Conservation (phyloP, 2,113 vertebrate genomes). For the Paramisgurnus dabryanus region DNA sequence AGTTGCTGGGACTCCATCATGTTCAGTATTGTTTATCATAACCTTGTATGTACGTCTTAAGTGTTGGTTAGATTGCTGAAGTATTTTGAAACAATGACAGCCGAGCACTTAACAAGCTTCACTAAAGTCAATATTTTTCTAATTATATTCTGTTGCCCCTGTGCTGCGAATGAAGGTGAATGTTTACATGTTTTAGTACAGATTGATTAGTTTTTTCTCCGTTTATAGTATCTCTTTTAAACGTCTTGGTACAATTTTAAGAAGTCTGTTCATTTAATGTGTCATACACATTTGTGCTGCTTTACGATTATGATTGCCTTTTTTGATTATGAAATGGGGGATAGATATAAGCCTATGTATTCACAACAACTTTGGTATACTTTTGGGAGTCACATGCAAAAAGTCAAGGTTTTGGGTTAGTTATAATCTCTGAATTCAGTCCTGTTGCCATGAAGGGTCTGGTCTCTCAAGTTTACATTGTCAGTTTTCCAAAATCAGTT, state of each 20-base stretch:
- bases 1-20: constrained; percentile 35
- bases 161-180: constrained; percentile 67
- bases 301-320: constrained; percentile 75
- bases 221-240: constrained; percentile 57
- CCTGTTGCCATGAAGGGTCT: constrained; percentile 9
- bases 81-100: constrained; percentile 52
- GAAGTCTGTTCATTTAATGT: constrained; percentile 67
- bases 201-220: constrained; percentile 34
- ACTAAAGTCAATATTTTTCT: constrained; percentile 44
- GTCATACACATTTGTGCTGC: constrained; percentile 79
- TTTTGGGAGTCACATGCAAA: constrained; percentile 32
- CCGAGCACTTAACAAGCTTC: constrained; percentile 69
- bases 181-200: constrained; percentile 71
- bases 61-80: constrained; percentile 66
- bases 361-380: constrained; percentile 54
- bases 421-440: constrained; percentile 34
- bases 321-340: constrained; percentile 68
- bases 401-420: constrained; percentile 41
- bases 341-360: constrained; percentile 65
- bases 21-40: constrained; percentile 57
- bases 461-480: constrained; percentile 90
- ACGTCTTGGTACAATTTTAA: constrained; percentile 74
- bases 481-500: constrained; percentile 86
- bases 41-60: constrained; percentile 65
- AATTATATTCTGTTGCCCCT: constrained; percentile 30